These are phyloP conservation scores for Moxostoma hubbsi DNA, from an alignment of 2,797 vertebrate species.

Conservation along the genomic window DNA sequence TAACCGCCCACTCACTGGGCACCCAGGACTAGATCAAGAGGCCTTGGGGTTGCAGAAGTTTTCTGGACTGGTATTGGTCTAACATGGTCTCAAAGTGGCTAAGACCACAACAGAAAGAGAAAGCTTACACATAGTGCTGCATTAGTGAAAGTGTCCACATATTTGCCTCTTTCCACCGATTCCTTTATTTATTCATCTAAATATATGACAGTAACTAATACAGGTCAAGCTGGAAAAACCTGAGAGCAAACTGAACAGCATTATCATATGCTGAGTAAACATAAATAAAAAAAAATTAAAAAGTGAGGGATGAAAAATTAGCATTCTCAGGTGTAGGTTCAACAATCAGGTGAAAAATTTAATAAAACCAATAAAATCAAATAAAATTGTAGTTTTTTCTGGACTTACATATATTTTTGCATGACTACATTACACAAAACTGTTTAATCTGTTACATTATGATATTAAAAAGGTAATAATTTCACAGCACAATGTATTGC, in stretches of 20 bases:
- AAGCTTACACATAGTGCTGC: neutral
- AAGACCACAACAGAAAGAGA: neutral
- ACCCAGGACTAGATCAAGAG: constrained; percentile 24
- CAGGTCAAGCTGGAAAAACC: neutral
- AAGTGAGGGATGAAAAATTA: too few relatives aligned
- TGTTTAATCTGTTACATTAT: neutral
- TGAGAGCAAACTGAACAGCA: neutral
- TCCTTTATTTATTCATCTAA: neutral
- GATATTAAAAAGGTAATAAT: neutral
- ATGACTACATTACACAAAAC: neutral
- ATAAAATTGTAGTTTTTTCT: neutral
- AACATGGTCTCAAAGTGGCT: constrained; percentile 32
- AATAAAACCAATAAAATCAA: neutral
- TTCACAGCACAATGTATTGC: too few relatives aligned
- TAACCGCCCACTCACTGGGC: constrained; percentile 46
- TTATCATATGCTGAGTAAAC: too few relatives aligned
- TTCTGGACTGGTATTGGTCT: constrained; percentile 30
- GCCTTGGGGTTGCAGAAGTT: constrained; percentile 18
- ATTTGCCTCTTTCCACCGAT: neutral
- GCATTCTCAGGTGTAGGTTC: too few relatives aligned
- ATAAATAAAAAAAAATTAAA: too few relatives aligned
- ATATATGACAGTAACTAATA: neutral
- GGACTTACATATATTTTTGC: neutral
- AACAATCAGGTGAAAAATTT: neutral
- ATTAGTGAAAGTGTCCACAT: too few relatives aligned